These are phyloP conservation scores for Strigamia crassipes DNA, from an alignment of 2,888 invertebrate genomes.

Conservation along the genomic window DNA sequence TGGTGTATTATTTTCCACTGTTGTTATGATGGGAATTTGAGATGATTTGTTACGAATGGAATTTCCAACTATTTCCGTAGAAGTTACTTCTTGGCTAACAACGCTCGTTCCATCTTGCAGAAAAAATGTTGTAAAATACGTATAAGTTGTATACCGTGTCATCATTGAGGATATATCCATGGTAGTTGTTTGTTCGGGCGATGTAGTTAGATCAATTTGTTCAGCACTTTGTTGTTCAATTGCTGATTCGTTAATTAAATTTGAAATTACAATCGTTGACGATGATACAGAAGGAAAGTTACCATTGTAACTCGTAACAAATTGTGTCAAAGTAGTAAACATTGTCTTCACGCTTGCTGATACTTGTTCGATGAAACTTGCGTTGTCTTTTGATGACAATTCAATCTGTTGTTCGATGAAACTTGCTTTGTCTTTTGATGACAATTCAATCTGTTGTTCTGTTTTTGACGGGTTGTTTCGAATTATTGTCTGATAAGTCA, in stretches of 20 bases:
- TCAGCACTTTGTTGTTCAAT: background rate
- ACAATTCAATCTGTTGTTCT: background rate
- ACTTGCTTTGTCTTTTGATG: background rate
- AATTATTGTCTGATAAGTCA: background rate
- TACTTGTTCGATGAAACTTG: background rate
- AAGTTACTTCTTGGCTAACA: conserved; percentile 82
- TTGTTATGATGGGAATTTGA: background rate
- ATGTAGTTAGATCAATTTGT: background rate
- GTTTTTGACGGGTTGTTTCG: background rate
- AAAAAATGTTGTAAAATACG: conserved; percentile 80
- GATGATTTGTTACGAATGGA: too few species aligned
- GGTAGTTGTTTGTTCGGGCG: background rate
- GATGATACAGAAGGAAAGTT: conserved; percentile 64
- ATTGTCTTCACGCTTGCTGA: conserved; percentile 65
- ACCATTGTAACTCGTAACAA: conserved; percentile 77
- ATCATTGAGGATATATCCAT: background rate
- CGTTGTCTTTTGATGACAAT: background rate
- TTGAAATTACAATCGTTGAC: conserved; percentile 71
- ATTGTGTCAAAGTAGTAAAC: conserved; percentile 77
- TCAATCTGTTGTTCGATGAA: background rate
- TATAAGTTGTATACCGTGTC: conserved; percentile 76
- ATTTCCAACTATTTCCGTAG: conserved; percentile 76
- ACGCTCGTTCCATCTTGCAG: conserved; percentile 79
- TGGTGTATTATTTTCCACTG: background rate
- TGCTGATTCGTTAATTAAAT: conserved; percentile 59